phyloP scores from a whole-genome alignment of 2,797 vertebrate species.

The Poeciliopsis infans region DNA sequence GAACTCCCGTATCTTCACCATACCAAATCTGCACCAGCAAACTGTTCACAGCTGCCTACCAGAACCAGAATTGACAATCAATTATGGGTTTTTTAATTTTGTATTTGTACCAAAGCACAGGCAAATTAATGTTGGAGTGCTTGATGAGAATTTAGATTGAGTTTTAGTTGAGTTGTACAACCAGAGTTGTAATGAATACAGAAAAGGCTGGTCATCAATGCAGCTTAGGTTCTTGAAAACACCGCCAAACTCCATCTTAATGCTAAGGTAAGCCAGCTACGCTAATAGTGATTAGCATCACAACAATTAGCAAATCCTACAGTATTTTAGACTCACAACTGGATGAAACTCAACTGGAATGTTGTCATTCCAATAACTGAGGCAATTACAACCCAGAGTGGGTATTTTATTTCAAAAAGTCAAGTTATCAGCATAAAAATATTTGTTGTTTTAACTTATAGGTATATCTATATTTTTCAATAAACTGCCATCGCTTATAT shows the following conservation, averaged over 20 bases:
- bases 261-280: background rate
- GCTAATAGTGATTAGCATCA: background rate
- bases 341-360: background rate
- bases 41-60: no score
- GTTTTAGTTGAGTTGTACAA: background rate
- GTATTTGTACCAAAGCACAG: no score
- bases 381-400: background rate
- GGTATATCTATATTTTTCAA: no score
- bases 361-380: background rate
- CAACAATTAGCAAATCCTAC: background rate
- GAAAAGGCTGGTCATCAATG: background rate
- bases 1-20: no score
- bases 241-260: background rate
- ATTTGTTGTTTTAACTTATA: background rate
- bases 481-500: background rate
- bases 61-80: no score
- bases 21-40: no score
- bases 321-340: background rate
- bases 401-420: background rate
- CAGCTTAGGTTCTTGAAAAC: background rate
- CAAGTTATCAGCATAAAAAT: background rate
- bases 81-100: no score
- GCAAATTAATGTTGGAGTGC: no score
- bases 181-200: background rate
- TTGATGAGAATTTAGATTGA: background rate